phyloP scores from a whole-genome alignment of 2,113 vertebrate species.

The Alligator mississippiensis region DNA sequence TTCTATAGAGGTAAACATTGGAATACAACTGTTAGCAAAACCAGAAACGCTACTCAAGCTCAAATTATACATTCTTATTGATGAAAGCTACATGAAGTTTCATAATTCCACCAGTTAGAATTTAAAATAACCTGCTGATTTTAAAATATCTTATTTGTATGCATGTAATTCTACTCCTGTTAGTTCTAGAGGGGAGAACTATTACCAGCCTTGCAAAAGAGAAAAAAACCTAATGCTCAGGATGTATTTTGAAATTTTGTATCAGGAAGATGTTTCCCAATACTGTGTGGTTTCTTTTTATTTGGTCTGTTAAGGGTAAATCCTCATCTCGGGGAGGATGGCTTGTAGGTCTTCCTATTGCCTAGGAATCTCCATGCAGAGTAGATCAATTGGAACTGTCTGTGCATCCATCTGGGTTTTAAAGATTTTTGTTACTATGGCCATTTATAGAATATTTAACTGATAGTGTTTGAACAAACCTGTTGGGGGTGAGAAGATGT shows the following conservation, averaged over 20 bases:
- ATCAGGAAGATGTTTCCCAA: slow-evolving; percentile 36
- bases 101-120: neutral
- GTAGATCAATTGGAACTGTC: neutral
- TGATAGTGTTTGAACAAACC: neutral
- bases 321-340: slow-evolving; percentile 10
- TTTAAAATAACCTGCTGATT: neutral
- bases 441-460: neutral
- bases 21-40: neutral
- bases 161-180: neutral
- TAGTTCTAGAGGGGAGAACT: slow-evolving; percentile 20
- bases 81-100: neutral
- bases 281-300: slow-evolving; percentile 47
- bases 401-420: slow-evolving; percentile 16
- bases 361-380: neutral
- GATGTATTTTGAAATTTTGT: slow-evolving; percentile 60
- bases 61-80: neutral
- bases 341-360: neutral
- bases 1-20: neutral
- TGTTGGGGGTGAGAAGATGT: neutral
- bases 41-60: neutral
- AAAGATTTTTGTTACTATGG: neutral
- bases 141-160: neutral
- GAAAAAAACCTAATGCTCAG: slow-evolving; percentile 19
- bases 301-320: slow-evolving; percentile 10
- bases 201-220: neutral